Percentiles rank a stretch among this genome's conserved stretches.
Conservation (phyloP, 2,113 vertebrate species). For the Regulus satrapa region DNA sequence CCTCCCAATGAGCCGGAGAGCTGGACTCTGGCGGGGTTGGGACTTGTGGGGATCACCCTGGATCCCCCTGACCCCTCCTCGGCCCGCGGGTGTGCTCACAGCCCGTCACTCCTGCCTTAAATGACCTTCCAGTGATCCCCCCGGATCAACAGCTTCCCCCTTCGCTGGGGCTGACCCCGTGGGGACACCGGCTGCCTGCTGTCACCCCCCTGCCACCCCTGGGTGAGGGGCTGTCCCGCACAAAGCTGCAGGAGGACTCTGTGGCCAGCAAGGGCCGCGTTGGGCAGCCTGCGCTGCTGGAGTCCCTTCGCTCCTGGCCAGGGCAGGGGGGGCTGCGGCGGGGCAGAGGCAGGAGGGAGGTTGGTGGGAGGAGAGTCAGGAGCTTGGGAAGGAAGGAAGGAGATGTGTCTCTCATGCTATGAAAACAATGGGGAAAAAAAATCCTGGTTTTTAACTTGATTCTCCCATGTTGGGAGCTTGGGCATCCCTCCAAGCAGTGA, state of each 20-base stretch:
- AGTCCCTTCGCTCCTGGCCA: not conserved
- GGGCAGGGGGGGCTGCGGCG: not conserved
- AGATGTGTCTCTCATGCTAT: not conserved
- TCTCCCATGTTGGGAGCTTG: not conserved
- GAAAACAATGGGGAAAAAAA: not conserved
- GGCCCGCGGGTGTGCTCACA: not conserved
- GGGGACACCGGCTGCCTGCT: not conserved
- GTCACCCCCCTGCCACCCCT: not conserved
- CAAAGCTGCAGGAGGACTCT: not conserved
- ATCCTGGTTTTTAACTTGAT: not conserved
- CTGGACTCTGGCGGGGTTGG: not conserved
- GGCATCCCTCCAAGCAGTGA: not conserved
- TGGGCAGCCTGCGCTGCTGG: not conserved
- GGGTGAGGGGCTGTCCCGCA: not conserved
- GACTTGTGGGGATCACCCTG: not conserved
- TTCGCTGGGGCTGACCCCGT: fast-evolving
- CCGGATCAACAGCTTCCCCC: not conserved
- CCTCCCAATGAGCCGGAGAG: not conserved
- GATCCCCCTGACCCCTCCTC: not conserved
- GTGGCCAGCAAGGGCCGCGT: not conserved
- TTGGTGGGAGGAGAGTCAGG: not conserved
- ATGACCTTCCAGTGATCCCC: not conserved
- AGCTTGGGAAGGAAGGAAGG: not conserved
- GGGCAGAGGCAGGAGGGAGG: not conserved
- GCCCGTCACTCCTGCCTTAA: not conserved